Evolutionary conservation across 2,888 invertebrate species (phyloP).

Genomic region (Mesoligia furuncula): DNA sequence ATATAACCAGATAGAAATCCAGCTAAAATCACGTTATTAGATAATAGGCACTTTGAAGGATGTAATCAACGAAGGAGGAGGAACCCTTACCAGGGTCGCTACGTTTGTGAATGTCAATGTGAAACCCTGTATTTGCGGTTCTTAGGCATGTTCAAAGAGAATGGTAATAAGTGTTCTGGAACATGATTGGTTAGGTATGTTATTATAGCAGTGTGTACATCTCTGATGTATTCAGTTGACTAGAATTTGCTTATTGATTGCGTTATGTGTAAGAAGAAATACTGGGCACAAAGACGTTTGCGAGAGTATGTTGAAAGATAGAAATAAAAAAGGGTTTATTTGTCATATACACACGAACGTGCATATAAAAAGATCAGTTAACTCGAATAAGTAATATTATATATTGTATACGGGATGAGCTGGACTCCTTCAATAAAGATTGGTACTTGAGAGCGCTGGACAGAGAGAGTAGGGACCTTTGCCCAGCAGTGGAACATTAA

Average conservation of each 20-base stretch:
- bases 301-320: background rate
- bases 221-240: conserved; percentile 9
- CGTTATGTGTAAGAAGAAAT: background rate
- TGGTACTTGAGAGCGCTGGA: too few relatives aligned
- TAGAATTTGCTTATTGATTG: conserved; percentile 6
- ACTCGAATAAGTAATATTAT: background rate
- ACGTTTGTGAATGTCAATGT: conserved; percentile 47
- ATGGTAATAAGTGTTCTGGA: conserved; percentile 33
- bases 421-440: background rate
- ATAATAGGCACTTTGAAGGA: conserved; percentile 25
- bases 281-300: background rate
- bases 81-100: conserved; percentile 21
- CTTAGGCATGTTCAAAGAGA: conserved; percentile 42
- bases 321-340: background rate
- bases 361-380: background rate
- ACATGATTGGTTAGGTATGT: conserved; percentile 20
- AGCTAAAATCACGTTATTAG: conserved; percentile 23
- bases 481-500: too few relatives aligned
- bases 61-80: conserved; percentile 25
- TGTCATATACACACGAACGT: background rate
- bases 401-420: too few relatives aligned
- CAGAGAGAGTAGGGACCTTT: too few relatives aligned
- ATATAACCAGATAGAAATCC: conserved; percentile 4
- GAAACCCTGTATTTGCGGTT: conserved; percentile 38
- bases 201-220: conserved; percentile 29